Conservation (phyloP, 2,113 vertebrate species). For the Rhynchomys soricoides region DNA sequence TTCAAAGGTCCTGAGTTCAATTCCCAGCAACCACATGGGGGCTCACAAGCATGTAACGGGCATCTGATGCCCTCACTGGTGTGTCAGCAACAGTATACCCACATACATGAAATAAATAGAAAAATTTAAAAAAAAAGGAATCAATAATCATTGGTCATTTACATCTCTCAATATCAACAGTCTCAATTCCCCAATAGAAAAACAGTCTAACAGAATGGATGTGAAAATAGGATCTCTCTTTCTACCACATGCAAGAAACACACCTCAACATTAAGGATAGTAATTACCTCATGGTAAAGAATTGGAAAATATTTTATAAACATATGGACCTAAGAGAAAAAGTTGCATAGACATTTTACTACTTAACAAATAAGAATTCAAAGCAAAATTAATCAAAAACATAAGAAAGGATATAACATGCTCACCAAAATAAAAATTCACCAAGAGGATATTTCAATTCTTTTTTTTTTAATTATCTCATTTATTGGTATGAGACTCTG, state of each 20-base stretch:
- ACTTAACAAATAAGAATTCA: not conserved
- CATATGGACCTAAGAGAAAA: not conserved
- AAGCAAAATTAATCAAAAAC: not conserved
- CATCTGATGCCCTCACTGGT: no score
- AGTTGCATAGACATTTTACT: not conserved
- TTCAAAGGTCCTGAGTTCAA: no score
- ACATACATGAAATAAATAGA: no score
- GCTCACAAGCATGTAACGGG: no score
- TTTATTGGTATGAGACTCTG: no score
- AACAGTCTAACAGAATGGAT: not conserved
- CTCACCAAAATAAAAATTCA: not conserved
- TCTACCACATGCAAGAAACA: not conserved
- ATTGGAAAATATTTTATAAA: not conserved
- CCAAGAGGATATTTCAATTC: not conserved
- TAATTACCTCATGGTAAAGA: not conserved
- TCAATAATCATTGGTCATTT: not conserved
- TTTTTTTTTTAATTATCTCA: no score
- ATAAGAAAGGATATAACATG: not conserved
- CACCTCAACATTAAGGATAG: not conserved
- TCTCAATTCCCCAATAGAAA: not conserved
- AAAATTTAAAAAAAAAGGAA: not conserved
- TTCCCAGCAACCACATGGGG: no score
- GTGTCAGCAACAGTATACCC: no score
- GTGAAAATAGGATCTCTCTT: not conserved
- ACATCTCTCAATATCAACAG: not conserved